These are phyloP conservation scores for Dryococelus australis DNA, from an alignment of 2,888 invertebrate genomes.

Conservation along the genomic window DNA sequence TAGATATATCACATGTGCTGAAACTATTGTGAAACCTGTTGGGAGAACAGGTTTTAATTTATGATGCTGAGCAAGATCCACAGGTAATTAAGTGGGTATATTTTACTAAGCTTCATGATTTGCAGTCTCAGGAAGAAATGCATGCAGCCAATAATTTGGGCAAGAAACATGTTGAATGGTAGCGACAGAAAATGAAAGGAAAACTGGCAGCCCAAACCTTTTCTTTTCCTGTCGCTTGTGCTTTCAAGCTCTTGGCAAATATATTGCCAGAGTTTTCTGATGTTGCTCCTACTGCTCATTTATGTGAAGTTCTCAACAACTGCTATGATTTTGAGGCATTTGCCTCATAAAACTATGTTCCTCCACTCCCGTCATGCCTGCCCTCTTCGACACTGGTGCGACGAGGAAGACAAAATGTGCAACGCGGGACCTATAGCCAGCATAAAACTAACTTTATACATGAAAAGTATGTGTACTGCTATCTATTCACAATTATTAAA, in stretches of 20 bases:
- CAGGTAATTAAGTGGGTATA: constrained; percentile 26
- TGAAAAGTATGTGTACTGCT: no score
- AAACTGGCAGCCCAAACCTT: constrained; percentile 23
- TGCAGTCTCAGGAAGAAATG: constrained; percentile 26
- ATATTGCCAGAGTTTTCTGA: constrained; percentile 5
- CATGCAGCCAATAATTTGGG: constrained; percentile 33
- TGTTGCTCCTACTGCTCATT: constrained; percentile 10
- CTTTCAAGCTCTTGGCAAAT: neutral
- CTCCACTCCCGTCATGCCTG: no score
- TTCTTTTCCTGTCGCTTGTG: constrained; percentile 13
- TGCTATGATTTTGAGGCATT: neutral
- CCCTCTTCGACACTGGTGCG: no score
- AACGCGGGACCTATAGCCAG: no score
- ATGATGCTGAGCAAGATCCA: neutral
- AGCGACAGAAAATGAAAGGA: constrained; percentile 35
- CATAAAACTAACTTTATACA: no score
- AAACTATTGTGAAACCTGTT: neutral
- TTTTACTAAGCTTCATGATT: neutral
- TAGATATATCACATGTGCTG: neutral
- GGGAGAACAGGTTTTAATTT: neutral
- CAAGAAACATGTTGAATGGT: constrained; percentile 17
- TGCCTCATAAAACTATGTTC: no score
- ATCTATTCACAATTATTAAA: no score
- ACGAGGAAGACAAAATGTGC: no score
- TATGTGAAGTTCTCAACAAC: neutral